phyloP scores from a whole-genome alignment of 2,888 invertebrate species.

The Philereme transversata region DNA sequence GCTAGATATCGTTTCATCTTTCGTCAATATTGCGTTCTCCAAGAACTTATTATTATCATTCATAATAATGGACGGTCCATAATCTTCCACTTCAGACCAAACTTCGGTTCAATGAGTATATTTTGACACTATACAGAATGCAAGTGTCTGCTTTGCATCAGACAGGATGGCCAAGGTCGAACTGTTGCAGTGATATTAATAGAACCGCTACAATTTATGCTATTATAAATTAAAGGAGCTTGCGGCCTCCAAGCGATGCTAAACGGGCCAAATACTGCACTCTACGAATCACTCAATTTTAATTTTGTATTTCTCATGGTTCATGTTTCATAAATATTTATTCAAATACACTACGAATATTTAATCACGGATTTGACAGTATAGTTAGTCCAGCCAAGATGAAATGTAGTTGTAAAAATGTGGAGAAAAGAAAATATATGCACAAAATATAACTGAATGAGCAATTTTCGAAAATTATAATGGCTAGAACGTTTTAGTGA shows the following conservation, averaged over 20 bases:
- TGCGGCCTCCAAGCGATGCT: neutral
- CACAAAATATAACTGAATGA: too few species aligned
- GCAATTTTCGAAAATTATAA: too few species aligned
- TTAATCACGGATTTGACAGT: too few species aligned
- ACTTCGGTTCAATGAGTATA: conserved; percentile 8
- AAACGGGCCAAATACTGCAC: conserved; percentile 1
- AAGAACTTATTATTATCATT: neutral
- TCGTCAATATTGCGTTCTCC: too few species aligned
- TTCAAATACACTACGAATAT: too few species aligned
- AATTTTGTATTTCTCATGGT: neutral
- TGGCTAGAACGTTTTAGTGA: too few species aligned
- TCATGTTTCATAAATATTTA: neutral
- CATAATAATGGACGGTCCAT: neutral
- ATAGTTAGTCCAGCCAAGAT: too few species aligned
- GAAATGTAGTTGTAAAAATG: too few species aligned
- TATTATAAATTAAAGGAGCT: conserved; percentile 9
- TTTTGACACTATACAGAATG: conserved; percentile 16
- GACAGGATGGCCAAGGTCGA: conserved; percentile 23
- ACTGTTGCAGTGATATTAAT: conserved; percentile 13
- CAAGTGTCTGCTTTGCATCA: conserved; percentile 23
- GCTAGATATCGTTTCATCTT: too few species aligned
- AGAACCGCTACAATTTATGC: conserved; percentile 14
- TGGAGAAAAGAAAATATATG: too few species aligned
- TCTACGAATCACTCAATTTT: neutral
- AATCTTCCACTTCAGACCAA: neutral